Evolutionary conservation across 2,113 vertebrate species (phyloP).

Genomic region (Forbesichthys agassizii): DNA sequence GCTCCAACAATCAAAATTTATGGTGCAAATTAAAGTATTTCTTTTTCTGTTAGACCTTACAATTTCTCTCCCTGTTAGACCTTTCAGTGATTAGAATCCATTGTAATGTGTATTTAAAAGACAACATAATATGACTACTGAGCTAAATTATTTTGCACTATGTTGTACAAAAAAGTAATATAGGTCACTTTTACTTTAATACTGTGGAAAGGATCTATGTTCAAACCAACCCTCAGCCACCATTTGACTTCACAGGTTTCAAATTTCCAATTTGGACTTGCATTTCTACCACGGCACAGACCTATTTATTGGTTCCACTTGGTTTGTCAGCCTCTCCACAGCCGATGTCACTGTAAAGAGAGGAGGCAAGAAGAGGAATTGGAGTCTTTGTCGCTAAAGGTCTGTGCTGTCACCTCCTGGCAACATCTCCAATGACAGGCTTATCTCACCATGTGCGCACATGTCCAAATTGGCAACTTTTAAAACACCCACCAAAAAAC

Average conservation of each 20-base stretch:
- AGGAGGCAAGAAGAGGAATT: slow-evolving; percentile 9
- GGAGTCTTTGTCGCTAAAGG: slow-evolving; percentile 25
- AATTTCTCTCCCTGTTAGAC: background rate
- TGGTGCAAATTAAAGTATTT: too few relatives aligned
- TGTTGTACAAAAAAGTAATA: background rate
- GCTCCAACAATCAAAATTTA: too few relatives aligned
- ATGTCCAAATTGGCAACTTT: slow-evolving; percentile 5
- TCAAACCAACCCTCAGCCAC: background rate
- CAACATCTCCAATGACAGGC: slow-evolving; percentile 28
- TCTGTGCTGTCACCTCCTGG: slow-evolving; percentile 21
- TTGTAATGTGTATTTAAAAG: background rate
- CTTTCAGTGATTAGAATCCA: background rate
- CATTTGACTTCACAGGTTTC: background rate
- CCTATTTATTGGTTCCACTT: slow-evolving; percentile 37
- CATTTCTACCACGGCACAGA: slow-evolving; percentile 30
- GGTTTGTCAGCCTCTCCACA: slow-evolving; percentile 33
- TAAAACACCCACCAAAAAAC: slow-evolving; percentile 17
- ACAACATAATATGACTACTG: background rate
- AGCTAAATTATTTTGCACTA: too few relatives aligned
- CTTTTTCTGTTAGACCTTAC: background rate
- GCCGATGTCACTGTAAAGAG: slow-evolving; percentile 23
- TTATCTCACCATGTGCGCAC: background rate
- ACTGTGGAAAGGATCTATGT: background rate
- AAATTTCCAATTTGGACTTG: slow-evolving; percentile 24
- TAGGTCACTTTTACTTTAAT: background rate